A percentile compares a stretch with the other conserved stretches of the same genome.
phyloP scores from a whole-genome alignment of 2,797 vertebrate species.

The Neopelma chrysocephalum region DNA sequence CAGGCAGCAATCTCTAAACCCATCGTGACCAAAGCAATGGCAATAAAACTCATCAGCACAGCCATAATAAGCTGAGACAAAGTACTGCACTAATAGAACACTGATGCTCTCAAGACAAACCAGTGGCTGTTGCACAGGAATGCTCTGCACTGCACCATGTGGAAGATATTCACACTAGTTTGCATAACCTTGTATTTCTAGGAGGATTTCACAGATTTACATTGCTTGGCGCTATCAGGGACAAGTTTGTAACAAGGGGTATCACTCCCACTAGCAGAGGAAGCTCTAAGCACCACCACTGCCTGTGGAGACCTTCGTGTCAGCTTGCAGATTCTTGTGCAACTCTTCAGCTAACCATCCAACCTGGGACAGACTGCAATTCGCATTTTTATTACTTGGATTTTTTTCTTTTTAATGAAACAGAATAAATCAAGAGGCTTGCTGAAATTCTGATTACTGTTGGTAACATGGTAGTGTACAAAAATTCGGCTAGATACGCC shows the following conservation, averaged over 20 bases:
- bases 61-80: constrained; percentile 6
- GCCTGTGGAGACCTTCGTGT: background rate
- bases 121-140: background rate
- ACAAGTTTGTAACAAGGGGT: background rate
- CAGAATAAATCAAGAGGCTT: background rate
- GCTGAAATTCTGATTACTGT: background rate
- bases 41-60: background rate
- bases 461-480: background rate
- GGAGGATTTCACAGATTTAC: background rate
- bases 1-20: constrained; percentile 20
- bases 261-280: background rate
- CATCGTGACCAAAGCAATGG: background rate
- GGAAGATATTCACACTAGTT: background rate
- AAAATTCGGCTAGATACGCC: background rate
- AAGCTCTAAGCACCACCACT: background rate
- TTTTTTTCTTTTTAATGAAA: background rate
- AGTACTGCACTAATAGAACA: background rate
- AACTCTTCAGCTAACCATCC: background rate
- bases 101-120: background rate
- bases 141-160: background rate
- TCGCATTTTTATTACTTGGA: background rate
- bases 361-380: background rate
- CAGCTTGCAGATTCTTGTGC: background rate
- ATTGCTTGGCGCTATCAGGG: background rate
- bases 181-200: background rate